Conservation (phyloP, 2,113 vertebrate species). For the Festucalex cinctus region DNA sequence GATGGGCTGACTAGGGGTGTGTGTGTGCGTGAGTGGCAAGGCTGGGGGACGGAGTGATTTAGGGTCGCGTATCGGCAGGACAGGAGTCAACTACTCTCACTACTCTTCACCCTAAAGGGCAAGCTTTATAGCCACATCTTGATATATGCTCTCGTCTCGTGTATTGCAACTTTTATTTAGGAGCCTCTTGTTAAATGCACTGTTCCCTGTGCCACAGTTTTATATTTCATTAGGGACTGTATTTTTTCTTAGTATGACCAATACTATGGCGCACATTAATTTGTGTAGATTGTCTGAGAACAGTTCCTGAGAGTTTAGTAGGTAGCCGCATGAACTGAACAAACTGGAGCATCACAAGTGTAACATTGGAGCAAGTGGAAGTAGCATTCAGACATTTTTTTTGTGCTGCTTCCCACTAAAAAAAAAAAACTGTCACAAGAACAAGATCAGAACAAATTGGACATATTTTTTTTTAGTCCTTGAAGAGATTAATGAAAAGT, state of each 20-base stretch:
- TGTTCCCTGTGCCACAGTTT: slow-evolving; percentile 33
- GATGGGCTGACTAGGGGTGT: slow-evolving; percentile 50
- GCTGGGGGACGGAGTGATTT: slow-evolving; percentile 67
- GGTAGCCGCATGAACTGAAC: not conserved
- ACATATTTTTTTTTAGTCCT: not conserved
- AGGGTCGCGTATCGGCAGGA: slow-evolving; percentile 66
- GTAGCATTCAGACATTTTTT: no score
- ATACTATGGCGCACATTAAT: not conserved
- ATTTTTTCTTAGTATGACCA: not conserved
- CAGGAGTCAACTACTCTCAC: slow-evolving; percentile 75
- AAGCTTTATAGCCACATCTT: slow-evolving; percentile 69
- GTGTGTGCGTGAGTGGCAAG: slow-evolving; percentile 59
- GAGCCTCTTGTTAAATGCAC: slow-evolving; percentile 56
- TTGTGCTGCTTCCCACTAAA: not conserved
- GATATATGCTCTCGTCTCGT: slow-evolving; percentile 65
- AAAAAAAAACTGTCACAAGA: not conserved
- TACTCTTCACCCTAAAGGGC: slow-evolving; percentile 72
- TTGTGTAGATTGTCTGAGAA: not conserved
- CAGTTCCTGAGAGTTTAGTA: not conserved
- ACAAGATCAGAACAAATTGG: not conserved
- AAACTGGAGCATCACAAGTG: not conserved
- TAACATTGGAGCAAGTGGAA: not conserved
- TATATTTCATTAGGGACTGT: not conserved
- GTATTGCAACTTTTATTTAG: slow-evolving; percentile 72
- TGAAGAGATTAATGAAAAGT: not conserved